Conservation (phyloP, 2,888 invertebrate species). For the Tachina grossa region DNA sequence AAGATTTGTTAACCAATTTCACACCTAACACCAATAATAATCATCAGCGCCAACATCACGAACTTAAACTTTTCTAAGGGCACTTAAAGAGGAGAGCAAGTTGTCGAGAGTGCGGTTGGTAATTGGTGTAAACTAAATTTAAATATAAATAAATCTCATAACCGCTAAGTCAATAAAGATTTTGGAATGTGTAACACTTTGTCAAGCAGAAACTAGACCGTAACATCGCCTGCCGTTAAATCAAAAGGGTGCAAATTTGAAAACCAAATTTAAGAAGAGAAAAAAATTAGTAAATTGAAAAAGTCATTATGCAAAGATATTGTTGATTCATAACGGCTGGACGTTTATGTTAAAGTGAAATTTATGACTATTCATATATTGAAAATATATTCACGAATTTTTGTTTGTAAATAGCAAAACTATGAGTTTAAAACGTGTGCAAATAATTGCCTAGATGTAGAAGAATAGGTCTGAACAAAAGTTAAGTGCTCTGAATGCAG, state of each 20-base stretch:
- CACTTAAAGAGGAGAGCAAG: background rate
- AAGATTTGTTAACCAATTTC: constrained; percentile 51
- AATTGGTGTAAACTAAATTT: constrained; percentile 43
- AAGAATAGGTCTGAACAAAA: background rate
- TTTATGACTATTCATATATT: constrained; percentile 27
- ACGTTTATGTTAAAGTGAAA: constrained; percentile 8
- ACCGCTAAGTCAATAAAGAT: constrained; percentile 58
- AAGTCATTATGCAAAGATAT: background rate
- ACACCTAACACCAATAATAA: constrained; percentile 33
- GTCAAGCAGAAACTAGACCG: constrained; percentile 40
- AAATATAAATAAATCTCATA: constrained; percentile 41
- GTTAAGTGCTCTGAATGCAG: background rate
- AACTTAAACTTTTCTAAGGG: constrained; percentile 9
- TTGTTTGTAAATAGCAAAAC: constrained; percentile 19
- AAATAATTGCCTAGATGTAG: background rate
- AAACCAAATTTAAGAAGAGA: constrained; percentile 21
- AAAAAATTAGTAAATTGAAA: constrained; percentile 28
- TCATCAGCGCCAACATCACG: background rate
- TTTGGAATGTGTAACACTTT: constrained; percentile 54
- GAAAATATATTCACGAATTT: constrained; percentile 14
- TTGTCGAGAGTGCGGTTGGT: background rate
- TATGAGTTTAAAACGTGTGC: background rate
- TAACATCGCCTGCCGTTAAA: background rate
- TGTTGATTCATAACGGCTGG: background rate
- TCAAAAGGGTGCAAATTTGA: constrained; percentile 36